Conservation (phyloP, 2,113 vertebrate species). For the Plotosus lineatus region DNA sequence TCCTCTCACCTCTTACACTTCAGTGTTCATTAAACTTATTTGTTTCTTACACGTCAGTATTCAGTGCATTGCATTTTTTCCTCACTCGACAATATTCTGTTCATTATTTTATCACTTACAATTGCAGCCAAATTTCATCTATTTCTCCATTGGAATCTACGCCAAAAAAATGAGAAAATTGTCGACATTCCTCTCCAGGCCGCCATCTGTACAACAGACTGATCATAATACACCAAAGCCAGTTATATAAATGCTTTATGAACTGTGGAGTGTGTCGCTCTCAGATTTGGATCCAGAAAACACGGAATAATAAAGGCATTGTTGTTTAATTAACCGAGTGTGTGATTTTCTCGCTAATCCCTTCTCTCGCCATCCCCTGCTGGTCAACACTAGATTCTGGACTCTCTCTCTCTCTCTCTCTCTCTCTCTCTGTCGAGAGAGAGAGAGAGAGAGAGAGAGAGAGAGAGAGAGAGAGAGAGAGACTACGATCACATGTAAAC, state of each 20-base stretch:
- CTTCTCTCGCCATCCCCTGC: slow-evolving; percentile 46
- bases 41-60: not conserved
- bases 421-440: slow-evolving; percentile 7
- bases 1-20: not conserved
- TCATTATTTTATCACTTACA: not conserved
- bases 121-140: not conserved
- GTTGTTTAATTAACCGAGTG: slow-evolving; percentile 57
- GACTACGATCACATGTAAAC: slow-evolving; percentile 51
- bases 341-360: slow-evolving; percentile 59
- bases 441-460: too few species aligned
- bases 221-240: slow-evolving; percentile 11
- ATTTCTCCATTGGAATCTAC: not conserved
- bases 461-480: too few species aligned
- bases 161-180: not conserved
- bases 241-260: slow-evolving; percentile 3
- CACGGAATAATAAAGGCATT: slow-evolving; percentile 51
- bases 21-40: not conserved
- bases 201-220: not conserved
- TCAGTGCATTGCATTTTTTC: not conserved
- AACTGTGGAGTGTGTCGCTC: slow-evolving; percentile 16
- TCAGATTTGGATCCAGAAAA: slow-evolving; percentile 42
- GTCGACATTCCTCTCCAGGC: not conserved
- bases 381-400: slow-evolving; percentile 44
- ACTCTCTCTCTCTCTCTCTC: not conserved
- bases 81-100: not conserved